Evolutionary conservation across 2,797 vertebrate species (phyloP), one percentile per base, ranked within the genome.

Genomic region (Pitangus sulphuratus): DNA sequence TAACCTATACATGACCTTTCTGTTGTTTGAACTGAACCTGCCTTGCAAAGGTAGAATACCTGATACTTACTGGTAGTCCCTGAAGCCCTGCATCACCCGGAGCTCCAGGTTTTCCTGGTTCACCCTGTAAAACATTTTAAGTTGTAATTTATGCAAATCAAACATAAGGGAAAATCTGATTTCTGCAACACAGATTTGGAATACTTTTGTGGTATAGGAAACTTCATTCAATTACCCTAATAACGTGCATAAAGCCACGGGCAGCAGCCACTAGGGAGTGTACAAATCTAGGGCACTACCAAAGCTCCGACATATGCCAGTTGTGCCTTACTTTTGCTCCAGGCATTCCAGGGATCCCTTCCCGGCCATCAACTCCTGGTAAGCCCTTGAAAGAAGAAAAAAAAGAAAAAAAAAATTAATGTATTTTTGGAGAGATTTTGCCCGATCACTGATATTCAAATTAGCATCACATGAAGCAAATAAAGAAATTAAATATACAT

Each of bases 261-360:
- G 57, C 53, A 89, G 75, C 40, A 81, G 33, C 6, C 37, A 76
- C 15, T 65, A 81, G 75, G 31, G 14, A 60, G 17, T 37, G 50
- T 87, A 60, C 8, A 79, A 53, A 87, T 64, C 48, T 56, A 77
- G 71, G 42, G 12, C 66, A 61, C 17, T 71, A 54, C 12, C 33
- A 61, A 71, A 92, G 61, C 37, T 54, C 47, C 65, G 26, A 37
- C 35, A 90, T 8, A n/a, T 22, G 33, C 8, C 68, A 82, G 4
- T 6, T 40, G n/a, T 60, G 54, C 50, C 94, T 87, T 98, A 99
- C 99, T 98, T 99, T 99, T 97, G 97, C 77, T 96, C 99, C 99
- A 1, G 99, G 99, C 98, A 99, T 98, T 94, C 99, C 99, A 95
- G 99, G 99, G 84, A 99, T 99, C 89, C 99, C 99, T 69, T 99